A percentile compares a stretch with the other conserved stretches of the same genome.
phyloP scores from a whole-genome alignment of 2,888 invertebrate species.

The Tipula confusa region DNA sequence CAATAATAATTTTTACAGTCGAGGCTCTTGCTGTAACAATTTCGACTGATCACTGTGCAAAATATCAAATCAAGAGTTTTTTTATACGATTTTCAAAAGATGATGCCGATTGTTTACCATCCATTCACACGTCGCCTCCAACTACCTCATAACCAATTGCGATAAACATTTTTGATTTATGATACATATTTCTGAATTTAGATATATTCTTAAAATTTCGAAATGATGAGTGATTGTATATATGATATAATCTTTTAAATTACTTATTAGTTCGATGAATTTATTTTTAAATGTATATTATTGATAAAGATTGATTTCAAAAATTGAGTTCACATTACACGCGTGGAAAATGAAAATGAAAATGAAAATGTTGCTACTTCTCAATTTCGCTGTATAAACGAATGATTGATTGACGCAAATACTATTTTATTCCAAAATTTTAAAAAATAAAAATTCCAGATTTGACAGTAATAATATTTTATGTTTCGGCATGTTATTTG shows the following conservation, averaged over 20 bases:
- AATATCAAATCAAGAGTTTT: no score
- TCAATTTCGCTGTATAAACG: background rate
- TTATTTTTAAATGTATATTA: background rate
- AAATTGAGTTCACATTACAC: background rate
- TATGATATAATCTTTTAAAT: background rate
- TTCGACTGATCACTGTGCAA: no score
- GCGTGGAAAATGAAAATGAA: background rate
- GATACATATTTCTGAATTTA: no score
- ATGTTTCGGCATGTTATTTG: background rate
- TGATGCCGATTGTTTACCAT: no score
- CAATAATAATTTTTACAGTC: no score
- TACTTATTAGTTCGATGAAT: background rate
- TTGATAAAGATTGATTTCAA: background rate
- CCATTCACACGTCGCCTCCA: no score
- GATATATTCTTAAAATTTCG: no score
- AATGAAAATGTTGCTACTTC: background rate
- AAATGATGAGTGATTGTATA: background rate
- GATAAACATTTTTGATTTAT: no score
- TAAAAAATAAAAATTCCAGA: background rate
- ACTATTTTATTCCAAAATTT: background rate
- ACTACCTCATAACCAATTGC: no score
- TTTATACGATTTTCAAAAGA: no score
- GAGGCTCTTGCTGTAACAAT: no score
- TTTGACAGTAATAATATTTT: background rate
- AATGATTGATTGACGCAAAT: conserved; percentile 5